Base-by-base conservation (phyloP, 1,140 invertebrate genomes). In the Procambarus clarkii region DNA sequence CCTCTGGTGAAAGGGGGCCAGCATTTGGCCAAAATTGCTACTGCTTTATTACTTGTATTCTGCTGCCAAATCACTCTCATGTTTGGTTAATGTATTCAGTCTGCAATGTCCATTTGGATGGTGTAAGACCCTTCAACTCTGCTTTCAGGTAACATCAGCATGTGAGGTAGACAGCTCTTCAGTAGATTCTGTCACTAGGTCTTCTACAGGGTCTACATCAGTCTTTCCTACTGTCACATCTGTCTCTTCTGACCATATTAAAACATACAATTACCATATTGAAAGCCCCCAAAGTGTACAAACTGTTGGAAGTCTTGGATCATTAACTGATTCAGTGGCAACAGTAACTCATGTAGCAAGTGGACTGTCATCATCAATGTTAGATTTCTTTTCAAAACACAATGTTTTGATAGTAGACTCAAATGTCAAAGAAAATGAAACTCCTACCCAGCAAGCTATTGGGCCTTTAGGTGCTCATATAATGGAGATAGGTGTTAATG, bases 61-160 rank as follows among this genome's bases (percentile, higher is more conserved):
- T 54, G 7, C 48, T 58, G 48, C 48, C 18, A 34, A 9, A 58
- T 9, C 79, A 3, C 24, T 58, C 21, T 50, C 45, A 7, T 86
- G 5, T 48, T 44, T 24, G 13, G 69, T 86, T 69, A 74, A 86
- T 86, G 69, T 86, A 78, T 64, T 48, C 54, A 80, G 86, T 88
- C 86, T 80, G 54, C 80, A 50, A 50, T 58, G 79, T 80, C 86
- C 86, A 64, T 78, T 60, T 80, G 77, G 86, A 54, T 79, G 58
- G 45, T 64, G 34, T 48, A 54, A 79, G 86, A 88, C 76, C 13
- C 78, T 79, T 60, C 54, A 69, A 71, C 86, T 88, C 76, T 88
- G 86, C 86, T 88, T 88, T 88, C 86, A 88, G 86, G 86, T 79
- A 79, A 88, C 58, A n/a, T 60, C 86, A 88, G 86, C 86, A 88